These are phyloP conservation scores for Palythoa heliodiscus DNA, from an alignment of 92 coral and sea anemone genomes.

Conservation along the genomic window DNA sequence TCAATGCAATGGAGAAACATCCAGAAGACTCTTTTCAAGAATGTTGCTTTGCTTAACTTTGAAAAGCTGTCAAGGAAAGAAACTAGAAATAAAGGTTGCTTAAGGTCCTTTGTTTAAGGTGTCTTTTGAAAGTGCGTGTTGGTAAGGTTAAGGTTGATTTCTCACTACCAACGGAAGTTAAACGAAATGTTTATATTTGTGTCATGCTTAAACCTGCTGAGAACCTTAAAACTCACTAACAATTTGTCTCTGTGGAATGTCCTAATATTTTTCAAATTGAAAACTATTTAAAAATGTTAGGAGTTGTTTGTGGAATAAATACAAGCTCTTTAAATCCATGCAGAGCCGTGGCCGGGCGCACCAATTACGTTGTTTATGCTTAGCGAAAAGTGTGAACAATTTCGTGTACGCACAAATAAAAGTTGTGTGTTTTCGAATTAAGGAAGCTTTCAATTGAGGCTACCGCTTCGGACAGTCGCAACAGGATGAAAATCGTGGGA, in stretches of 20 bases:
- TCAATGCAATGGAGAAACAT: not conserved
- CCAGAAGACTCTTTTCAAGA: not conserved
- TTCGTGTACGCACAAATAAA: conserved; percentile 24
- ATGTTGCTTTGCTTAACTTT: not conserved
- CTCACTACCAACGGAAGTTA: not conserved
- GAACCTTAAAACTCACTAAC: not conserved
- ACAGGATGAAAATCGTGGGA: conserved; percentile 2
- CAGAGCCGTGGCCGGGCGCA: conserved; percentile 13
- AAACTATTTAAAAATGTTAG: conserved; percentile 4
- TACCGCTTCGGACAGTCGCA: not conserved
- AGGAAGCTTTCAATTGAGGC: conserved; percentile 1
- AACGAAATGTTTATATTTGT: not conserved
- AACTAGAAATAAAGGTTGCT: not conserved
- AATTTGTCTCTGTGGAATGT: conserved; percentile 8
- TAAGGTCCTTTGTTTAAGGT: not conserved
- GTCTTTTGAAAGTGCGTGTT: not conserved
- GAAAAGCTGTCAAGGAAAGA: not conserved
- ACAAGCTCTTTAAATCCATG: conserved; percentile 15
- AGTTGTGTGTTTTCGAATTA: conserved; percentile 21
- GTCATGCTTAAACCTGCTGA: not conserved
- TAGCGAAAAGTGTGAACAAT: not conserved
- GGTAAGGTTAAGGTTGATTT: not conserved
- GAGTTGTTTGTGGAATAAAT: conserved; percentile 31
- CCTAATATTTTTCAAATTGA: conserved; percentile 3
- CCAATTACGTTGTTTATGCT: conserved; percentile 66